phyloP scores from a whole-genome alignment of 2,888 invertebrate species.

The Amiota mariae region DNA sequence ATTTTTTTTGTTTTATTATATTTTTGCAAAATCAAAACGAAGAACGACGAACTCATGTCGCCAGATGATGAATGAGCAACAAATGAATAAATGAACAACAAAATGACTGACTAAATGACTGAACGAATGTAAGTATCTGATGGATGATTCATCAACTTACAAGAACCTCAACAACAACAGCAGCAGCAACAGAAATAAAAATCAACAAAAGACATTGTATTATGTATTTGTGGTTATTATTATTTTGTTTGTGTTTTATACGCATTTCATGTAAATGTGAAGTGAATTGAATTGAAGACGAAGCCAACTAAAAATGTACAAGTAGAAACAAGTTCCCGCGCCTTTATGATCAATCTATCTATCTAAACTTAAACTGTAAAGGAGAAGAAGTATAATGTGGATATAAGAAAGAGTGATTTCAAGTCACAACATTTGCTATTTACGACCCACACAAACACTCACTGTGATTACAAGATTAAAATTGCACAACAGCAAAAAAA shows the following conservation, averaged over 20 bases:
- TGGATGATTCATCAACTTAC: constrained; percentile 11
- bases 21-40: no score
- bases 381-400: no score
- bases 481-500: not conserved
- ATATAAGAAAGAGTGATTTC: constrained; percentile 52
- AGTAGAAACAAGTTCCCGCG: not conserved
- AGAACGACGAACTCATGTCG: constrained; percentile 33
- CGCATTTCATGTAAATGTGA: no score
- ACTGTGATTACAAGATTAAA: constrained; percentile 17
- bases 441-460: constrained; percentile 16
- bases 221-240: no score
- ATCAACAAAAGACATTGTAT: no score
- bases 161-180: constrained; percentile 2
- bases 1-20: no score
- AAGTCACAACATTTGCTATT: constrained; percentile 38
- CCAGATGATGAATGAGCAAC: constrained; percentile 19
- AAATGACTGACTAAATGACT: not conserved
- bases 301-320: no score
- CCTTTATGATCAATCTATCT: no score
- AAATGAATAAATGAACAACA: not conserved
- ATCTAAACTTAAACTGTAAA: no score
- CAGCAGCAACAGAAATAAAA: no score
- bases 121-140: not conserved
- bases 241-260: no score
- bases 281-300: no score